Conservation (phyloP, 1,140 invertebrate species). For the Calephelis virginiensis region DNA sequence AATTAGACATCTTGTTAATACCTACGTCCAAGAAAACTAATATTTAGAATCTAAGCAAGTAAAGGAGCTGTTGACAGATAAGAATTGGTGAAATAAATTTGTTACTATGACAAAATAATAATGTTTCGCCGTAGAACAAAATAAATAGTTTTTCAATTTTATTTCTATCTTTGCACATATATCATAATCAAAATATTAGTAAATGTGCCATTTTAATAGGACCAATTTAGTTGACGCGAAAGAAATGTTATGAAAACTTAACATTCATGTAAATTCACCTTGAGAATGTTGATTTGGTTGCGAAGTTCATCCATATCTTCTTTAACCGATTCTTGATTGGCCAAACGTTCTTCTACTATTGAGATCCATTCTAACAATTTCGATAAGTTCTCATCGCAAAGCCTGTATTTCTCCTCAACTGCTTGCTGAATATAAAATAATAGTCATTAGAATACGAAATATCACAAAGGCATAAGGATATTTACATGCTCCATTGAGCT, state of each 20-base stretch:
- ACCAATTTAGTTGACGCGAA: no score
- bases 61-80: no score
- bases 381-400: constrained; percentile 90
- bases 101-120: no score
- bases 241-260: background rate
- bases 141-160: no score
- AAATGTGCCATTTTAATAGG: no score
- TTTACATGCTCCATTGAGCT: constrained; percentile 32
- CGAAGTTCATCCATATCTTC: constrained; percentile 93
- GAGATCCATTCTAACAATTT: constrained; percentile 93
- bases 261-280: constrained; percentile 77
- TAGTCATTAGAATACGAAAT: constrained; percentile 28
- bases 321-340: constrained; percentile 91
- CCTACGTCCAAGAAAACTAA: background rate
- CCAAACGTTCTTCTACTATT: constrained; percentile 91
- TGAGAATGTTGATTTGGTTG: constrained; percentile 93
- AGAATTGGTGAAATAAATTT: no score
- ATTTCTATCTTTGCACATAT: no score
- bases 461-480: background rate
- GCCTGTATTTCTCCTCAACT: constrained; percentile 95
- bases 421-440: constrained; percentile 87
- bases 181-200: no score
- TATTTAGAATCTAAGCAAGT: background rate
- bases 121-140: no score
- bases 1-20: no score